Percentiles rank a stretch among this genome's conserved stretches.
Conservation (phyloP, 2,888 invertebrate genomes). For the Bruchidius siliquastri region DNA sequence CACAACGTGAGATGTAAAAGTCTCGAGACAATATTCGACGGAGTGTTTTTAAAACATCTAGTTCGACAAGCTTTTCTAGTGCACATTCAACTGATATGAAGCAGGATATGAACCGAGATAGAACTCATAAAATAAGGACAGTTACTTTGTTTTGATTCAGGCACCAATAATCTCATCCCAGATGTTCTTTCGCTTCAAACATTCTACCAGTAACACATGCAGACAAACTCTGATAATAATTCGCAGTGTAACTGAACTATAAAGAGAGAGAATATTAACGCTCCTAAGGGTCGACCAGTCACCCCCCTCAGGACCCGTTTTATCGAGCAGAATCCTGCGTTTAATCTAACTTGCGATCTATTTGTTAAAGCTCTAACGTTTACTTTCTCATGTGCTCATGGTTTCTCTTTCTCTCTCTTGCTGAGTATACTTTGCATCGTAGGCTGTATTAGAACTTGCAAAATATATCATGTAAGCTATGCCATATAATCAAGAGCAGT, state of each 20-base stretch:
- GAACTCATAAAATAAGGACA: too few species aligned
- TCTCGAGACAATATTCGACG: too few species aligned
- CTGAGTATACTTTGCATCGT: not conserved
- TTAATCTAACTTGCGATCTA: slow-evolving; percentile 49
- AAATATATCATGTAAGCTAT: not conserved
- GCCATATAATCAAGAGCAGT: not conserved
- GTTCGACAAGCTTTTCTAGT: too few species aligned
- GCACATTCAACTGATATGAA: too few species aligned
- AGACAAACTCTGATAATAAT: too few species aligned
- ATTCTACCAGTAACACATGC: too few species aligned
- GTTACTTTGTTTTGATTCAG: too few species aligned
- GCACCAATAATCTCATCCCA: too few species aligned
- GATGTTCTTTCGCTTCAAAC: too few species aligned
- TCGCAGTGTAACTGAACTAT: not conserved
- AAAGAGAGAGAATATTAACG: slow-evolving; percentile 45
- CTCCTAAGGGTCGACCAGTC: slow-evolving; percentile 43
- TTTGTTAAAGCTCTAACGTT: slow-evolving; percentile 41
- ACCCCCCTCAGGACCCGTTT: slow-evolving; percentile 24
- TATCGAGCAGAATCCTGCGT: slow-evolving; percentile 48
- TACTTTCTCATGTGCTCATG: slow-evolving; percentile 10
- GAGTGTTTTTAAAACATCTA: too few species aligned
- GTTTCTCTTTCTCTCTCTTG: not conserved
- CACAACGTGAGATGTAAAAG: too few species aligned
- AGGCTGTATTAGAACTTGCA: not conserved
- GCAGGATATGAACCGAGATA: too few species aligned